Evolutionary conservation across 2,888 invertebrate genomes (phyloP).

Genomic region (Eurytoma californica): DNA sequence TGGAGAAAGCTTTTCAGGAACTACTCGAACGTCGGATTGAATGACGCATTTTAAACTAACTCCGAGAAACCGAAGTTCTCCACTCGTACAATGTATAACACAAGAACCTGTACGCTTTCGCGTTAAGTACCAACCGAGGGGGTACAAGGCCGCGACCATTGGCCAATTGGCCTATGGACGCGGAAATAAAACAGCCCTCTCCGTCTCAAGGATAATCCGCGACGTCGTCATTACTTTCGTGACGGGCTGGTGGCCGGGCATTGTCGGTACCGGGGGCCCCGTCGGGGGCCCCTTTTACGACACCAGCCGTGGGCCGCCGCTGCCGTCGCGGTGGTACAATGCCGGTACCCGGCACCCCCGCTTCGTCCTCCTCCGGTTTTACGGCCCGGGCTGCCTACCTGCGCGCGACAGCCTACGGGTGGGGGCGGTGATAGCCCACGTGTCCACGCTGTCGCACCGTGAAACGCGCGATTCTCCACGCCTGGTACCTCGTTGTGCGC

Average conservation of each 20-base stretch:
- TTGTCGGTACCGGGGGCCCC: background rate
- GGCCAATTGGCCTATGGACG: too few relatives aligned
- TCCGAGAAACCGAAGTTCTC: too few relatives aligned
- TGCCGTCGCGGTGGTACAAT: too few relatives aligned
- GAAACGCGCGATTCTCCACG: constrained; percentile 38
- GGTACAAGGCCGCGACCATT: too few relatives aligned
- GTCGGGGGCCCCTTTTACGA: background rate
- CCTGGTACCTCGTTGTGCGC: background rate
- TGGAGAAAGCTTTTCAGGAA: too few relatives aligned
- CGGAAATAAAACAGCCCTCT: too few relatives aligned
- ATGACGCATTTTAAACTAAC: too few relatives aligned
- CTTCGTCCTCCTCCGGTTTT: background rate
- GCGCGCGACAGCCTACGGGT: background rate
- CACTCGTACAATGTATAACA: background rate
- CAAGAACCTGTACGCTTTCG: background rate
- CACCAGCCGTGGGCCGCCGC: constrained; percentile 2
- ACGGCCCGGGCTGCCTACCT: background rate
- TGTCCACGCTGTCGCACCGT: constrained; percentile 14
- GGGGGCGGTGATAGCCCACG: too few relatives aligned
- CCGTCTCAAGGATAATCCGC: constrained; percentile 27
- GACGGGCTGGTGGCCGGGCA: background rate
- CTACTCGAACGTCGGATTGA: too few relatives aligned
- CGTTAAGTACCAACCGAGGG: background rate
- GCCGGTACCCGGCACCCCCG: background rate
- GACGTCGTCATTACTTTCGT: background rate